Evolutionary conservation across 2,888 invertebrate genomes (phyloP), one percentile per base, ranked within the genome.

Genomic region (Drosophila nr. medialis): DNA sequence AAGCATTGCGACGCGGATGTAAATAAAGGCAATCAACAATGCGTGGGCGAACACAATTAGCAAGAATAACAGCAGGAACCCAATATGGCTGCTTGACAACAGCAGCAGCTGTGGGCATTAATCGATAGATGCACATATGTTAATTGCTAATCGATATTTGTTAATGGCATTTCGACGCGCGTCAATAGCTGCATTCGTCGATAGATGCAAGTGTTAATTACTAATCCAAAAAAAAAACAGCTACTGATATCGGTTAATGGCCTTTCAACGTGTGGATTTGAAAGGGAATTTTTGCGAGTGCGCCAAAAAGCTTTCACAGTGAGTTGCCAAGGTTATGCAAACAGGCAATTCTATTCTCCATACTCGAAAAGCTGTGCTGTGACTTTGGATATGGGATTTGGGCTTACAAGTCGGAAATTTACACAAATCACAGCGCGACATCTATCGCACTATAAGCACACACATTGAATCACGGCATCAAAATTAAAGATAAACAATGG

Each of bases 321-420:
- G n/a, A 48, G 34, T 53, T 30, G 49, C 56, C 80, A 83, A 83
- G 83, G 83, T 80, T 84, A 75, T 64, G 61, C 77, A 82, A 83
- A 85, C 58, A 66, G 45, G 40, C 64, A 67, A 61, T 67, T 56
- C 80, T 72, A 85, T 84, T 72, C 81, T 73, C 15, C 15, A 64
- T 66, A 62, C 50, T 59, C 38, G 27, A 49, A 21, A 21, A 15
- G 30, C 21, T 30, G 21, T 45, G 34, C 45, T 34, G 30, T 11
- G 45, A 2, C 45, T 45, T 18, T 30, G 30, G 30, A 10, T 30
- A 30, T 34, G 53, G 21, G 30, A 50, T 48, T 29, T 53, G 40
- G 42, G 40, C 45, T 66, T 78, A 78, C 78, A 80, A 72, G 56
- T 69, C 87, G 86, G 88, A 83, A 83, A 83, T 72, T 85, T 77